Evolutionary conservation across 2,888 invertebrate species (phyloP).

Genomic region (Phaonia tiefii): DNA sequence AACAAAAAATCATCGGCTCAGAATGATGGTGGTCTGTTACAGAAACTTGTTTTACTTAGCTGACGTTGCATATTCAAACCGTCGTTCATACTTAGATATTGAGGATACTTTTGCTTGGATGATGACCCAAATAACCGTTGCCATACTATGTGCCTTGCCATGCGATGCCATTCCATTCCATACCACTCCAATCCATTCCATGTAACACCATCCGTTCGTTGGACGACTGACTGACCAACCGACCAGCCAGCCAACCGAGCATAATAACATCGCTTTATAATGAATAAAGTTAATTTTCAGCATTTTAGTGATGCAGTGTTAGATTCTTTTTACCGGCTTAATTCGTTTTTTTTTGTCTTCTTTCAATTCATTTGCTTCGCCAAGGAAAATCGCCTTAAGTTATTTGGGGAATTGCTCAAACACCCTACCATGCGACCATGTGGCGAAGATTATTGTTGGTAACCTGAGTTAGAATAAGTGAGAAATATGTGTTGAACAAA

Average conservation of each 20-base stretch:
- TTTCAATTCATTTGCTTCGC: too few relatives aligned
- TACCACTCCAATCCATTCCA: constrained; percentile 52
- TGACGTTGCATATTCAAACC: constrained; percentile 14
- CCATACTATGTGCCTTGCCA: constrained; percentile 40
- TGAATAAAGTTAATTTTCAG: constrained; percentile 40
- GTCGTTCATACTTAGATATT: constrained; percentile 37
- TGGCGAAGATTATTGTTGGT: too few relatives aligned
- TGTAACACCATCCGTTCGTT: neutral
- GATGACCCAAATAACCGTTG: constrained; percentile 64
- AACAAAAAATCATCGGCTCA: constrained; percentile 35
- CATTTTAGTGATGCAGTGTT: constrained; percentile 26
- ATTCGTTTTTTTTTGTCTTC: neutral
- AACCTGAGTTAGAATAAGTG: too few relatives aligned
- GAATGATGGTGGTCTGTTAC: constrained; percentile 66
- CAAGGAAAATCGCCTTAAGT: neutral
- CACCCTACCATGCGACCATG: too few relatives aligned
- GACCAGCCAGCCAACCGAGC: constrained; percentile 24
- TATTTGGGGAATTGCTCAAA: neutral
- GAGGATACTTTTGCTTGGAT: constrained; percentile 62
- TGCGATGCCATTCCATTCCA: constrained; percentile 27
- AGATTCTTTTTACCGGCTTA: constrained; percentile 54
- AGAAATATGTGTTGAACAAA: too few relatives aligned
- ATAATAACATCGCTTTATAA: constrained; percentile 39
- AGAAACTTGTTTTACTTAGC: constrained; percentile 60
- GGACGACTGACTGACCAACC: constrained; percentile 43